These are phyloP conservation scores for Pygocentrus nattereri DNA, from an alignment of 2,797 vertebrate genomes.

Conservation along the genomic window DNA sequence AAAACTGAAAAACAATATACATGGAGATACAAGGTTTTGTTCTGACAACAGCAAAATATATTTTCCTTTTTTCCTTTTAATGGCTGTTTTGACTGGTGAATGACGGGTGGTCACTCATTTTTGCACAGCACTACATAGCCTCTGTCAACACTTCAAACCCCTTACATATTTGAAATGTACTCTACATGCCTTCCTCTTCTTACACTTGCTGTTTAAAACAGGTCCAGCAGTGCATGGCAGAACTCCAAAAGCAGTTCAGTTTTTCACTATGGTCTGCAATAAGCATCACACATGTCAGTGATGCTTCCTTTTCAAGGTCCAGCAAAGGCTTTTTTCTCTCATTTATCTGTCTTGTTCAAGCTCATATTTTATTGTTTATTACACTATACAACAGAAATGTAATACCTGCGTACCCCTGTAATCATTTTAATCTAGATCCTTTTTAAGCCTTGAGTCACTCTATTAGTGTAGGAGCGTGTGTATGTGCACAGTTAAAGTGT, in stretches of 20 bases:
- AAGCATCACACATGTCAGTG: neutral
- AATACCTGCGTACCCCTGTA: neutral
- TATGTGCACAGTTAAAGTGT: neutral
- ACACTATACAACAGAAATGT: neutral
- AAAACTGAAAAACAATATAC: no score
- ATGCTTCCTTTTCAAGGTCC: neutral
- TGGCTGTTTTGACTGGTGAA: no score
- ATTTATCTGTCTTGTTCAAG: neutral
- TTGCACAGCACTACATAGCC: no score
- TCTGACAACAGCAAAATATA: no score
- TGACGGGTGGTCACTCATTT: no score
- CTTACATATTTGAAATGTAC: no score
- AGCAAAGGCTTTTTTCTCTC: no score
- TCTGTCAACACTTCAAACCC: no score
- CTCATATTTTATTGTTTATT: neutral
- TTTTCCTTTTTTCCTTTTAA: no score
- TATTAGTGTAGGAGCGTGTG: neutral
- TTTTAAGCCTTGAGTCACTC: slow-evolving; percentile 2
- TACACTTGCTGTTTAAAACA: neutral
- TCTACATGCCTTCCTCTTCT: no score
- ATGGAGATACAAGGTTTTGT: no score
- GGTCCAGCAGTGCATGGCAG: neutral
- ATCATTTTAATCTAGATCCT: neutral
- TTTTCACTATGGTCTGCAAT: neutral
- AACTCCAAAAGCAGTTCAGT: no score